These are phyloP conservation scores for Herminia tarsipennalis DNA, from an alignment of 2,888 invertebrate genomes.

Conservation along the genomic window DNA sequence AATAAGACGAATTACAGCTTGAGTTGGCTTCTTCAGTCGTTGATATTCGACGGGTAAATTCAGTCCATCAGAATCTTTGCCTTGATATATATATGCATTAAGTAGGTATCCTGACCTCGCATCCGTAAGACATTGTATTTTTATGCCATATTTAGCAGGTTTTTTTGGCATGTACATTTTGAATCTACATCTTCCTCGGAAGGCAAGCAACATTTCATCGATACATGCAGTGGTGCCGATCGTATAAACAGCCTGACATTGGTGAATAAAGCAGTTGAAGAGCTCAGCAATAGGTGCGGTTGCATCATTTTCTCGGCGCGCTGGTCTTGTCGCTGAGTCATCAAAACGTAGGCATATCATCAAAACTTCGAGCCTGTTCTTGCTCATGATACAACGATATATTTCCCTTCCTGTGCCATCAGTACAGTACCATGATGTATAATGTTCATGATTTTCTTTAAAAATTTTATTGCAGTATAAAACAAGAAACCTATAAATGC, in stretches of 20 bases:
- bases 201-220: slow-evolving; percentile 7
- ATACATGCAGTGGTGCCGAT: slow-evolving; percentile 14
- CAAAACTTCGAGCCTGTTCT: too few relatives aligned
- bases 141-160: slow-evolving; percentile 26
- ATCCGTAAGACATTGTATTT: background rate
- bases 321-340: background rate
- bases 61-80: background rate
- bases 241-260: background rate
- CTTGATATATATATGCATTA: background rate
- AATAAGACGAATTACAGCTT: background rate
- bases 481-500: too few relatives aligned
- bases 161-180: slow-evolving; percentile 31
- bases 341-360: too few relatives aligned
- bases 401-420: too few relatives aligned
- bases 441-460: too few relatives aligned
- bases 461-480: too few relatives aligned
- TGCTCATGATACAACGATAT: too few relatives aligned
- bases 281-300: background rate
- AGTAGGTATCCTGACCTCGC: background rate
- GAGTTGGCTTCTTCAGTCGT: background rate
- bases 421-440: too few relatives aligned
- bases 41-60: background rate
- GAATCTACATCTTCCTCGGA: slow-evolving; percentile 23
- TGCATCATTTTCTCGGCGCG: background rate
- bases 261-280: background rate